Evolutionary conservation across 1,140 invertebrate genomes (phyloP), one percentile per base, ranked within the genome.

Genomic region (Aricia agestis): DNA sequence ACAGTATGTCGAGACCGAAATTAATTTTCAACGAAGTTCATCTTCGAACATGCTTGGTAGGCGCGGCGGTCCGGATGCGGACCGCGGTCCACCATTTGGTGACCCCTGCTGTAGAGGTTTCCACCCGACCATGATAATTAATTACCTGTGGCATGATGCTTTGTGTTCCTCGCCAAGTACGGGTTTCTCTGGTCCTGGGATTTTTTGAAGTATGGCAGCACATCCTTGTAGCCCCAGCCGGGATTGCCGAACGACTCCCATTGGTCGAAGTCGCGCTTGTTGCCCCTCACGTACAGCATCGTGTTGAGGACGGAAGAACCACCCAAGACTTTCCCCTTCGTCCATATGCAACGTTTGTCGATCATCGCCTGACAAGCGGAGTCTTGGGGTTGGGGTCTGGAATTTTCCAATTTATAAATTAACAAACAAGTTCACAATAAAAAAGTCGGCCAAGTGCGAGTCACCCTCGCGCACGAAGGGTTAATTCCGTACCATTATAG

Each of bases 281-380:
- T 98, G 0, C 98, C 98, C 71, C 98, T 92, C 6, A 99, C 95
- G 84, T 99, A 99, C 0, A 98, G 93, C 98, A 99, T 97, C 0
- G 96, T 97, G 76, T 97, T 97, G 0, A 97, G 86, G 0, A 97
- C 96, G 15, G 95, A 95, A 0, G 96, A 98, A 0, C 98, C 98
- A 0, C 98, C 98, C 11, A 97, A 84, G 3, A 96, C 94, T 89
- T 97, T 97, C 59, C 97, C 97, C 69, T 96, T 93, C 0, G 96
- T 97, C 96, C 96, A 97, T 75, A 94, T 95, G 82, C 96, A 97
- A 45, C 96, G 92, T 45, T 94, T 94, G 81, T 96, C 96, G 58
- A 94, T 92, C 96, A 97, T 97, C 0, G 96, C 96, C 82, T 96
- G 96, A 74, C 97, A 98, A 0, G 97, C 97, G 0, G 96, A 94